Evolutionary conservation across 2,888 invertebrate genomes (phyloP).

Genomic region (Malthinus flaveolus): DNA sequence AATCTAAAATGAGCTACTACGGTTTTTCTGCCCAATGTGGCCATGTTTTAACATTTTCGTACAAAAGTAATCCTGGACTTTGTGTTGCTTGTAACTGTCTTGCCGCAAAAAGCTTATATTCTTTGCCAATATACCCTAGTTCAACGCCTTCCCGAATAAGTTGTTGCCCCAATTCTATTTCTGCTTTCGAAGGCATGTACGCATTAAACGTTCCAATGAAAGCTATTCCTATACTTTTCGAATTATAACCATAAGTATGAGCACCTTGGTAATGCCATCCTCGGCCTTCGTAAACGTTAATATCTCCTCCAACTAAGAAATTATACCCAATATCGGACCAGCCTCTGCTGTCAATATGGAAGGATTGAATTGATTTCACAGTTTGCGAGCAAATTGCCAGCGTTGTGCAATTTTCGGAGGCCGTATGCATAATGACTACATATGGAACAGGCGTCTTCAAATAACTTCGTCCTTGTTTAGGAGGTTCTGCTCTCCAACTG

Average conservation of each 20-base stretch:
- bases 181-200: slow-evolving; percentile 56
- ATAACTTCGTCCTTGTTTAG: slow-evolving; percentile 39
- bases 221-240: slow-evolving; percentile 68
- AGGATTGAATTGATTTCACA: slow-evolving; percentile 67
- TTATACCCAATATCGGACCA: slow-evolving; percentile 77
- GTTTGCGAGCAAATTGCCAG: slow-evolving; percentile 63
- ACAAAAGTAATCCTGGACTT: slow-evolving; percentile 71
- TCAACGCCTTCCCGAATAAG: slow-evolving; percentile 66
- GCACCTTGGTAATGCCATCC: slow-evolving; percentile 77
- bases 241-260: slow-evolving; percentile 70
- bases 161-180: slow-evolving; percentile 64
- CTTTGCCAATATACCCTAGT: slow-evolving; percentile 61
- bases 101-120: slow-evolving; percentile 71
- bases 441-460: slow-evolving; percentile 57
- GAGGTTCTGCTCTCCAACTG: slow-evolving; percentile 72
- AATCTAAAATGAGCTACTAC: background rate
- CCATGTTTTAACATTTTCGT: slow-evolving; percentile 68
- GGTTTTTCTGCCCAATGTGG: slow-evolving; percentile 61
- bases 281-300: slow-evolving; percentile 72
- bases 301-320: slow-evolving; percentile 79
- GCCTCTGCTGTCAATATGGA: slow-evolving; percentile 66
- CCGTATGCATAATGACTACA: slow-evolving; percentile 69
- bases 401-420: slow-evolving; percentile 61
- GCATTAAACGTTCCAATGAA: slow-evolving; percentile 73
- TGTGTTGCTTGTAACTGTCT: slow-evolving; percentile 67